Base-by-base conservation (phyloP, 2,888 invertebrate species). In the Xanthia togata region DNA sequence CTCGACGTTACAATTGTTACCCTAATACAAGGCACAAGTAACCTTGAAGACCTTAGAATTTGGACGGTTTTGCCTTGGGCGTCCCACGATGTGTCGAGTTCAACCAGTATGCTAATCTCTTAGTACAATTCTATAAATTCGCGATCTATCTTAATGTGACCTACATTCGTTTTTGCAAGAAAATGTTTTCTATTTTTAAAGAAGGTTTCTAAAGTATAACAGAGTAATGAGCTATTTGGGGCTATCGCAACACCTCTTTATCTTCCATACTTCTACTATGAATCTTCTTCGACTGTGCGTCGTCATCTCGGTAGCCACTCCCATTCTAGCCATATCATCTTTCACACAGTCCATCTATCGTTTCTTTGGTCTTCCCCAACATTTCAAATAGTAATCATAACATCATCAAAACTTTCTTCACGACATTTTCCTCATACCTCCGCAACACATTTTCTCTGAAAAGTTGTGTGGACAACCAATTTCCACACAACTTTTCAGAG, bases 51-150 rank as follows among this genome's bases (percentile, higher is more conserved):
- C 69, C 76, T 82, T 69, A 82, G 11, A 69, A 76, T 79, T 76
- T 31, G 53, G 75, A 47, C 26, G 20, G 26, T 8, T 23, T 83
- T 64, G 67, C 65, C 73, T 73, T 65, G 73, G 11, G 41, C 73
- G 47, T 17, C n/a, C 4, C 68, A 73, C 73, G 81, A 76, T 72
- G 23, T 44, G 53, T 70, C 80, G 78, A 85, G 85, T 80, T 74
- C 73, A 73, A 76, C 83, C 76, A 23, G 86, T 83, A 80, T 83
- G 83, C 55, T 64, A 86, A 86, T 83, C 4, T 55, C 35, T 53
- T 63, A 47, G 35, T 68, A 70, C 70, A 59, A 62, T 68, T 79
- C 6, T 41, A 55, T 73, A n/a, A 68, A 41, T 55, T 50, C 6
- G 44, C 38, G 26, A 65, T 63, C 4, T 38, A 31, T 70, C 38